Evolutionary conservation across 2,113 vertebrate genomes (phyloP).

Genomic region (Osmerus mordax): DNA sequence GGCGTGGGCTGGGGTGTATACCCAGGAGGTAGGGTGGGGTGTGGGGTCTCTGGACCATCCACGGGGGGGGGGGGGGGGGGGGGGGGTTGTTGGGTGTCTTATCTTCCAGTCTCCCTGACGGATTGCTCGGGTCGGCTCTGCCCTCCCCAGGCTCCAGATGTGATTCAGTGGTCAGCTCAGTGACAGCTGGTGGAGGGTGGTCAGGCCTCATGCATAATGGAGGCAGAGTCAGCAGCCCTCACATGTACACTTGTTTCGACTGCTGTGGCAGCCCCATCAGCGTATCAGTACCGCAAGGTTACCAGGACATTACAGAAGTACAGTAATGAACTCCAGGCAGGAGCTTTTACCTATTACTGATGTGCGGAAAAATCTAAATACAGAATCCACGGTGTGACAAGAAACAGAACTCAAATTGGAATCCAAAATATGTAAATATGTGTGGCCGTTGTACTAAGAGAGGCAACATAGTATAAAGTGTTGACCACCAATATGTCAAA

Average conservation of each 20-base stretch:
- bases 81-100: constrained; percentile 56
- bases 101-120: constrained; percentile 68
- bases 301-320: background rate
- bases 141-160: constrained; percentile 60
- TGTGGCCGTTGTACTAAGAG: background rate
- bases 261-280: constrained; percentile 54
- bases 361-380: no score
- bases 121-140: constrained; percentile 36
- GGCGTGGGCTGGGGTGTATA: no score
- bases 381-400: no score
- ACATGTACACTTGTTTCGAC: constrained; percentile 39
- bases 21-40: constrained; percentile 28
- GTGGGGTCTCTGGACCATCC: constrained; percentile 18
- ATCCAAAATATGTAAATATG: background rate
- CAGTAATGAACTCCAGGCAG: no score
- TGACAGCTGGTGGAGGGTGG: constrained; percentile 73
- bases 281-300: constrained; percentile 46
- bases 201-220: constrained; percentile 71
- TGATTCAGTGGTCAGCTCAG: constrained; percentile 71
- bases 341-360: no score
- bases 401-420: no score
- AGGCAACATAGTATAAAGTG: no score
- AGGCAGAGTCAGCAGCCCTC: constrained; percentile 59
- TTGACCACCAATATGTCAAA: no score
- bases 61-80: constrained; percentile 36